Conservation (phyloP, 2,113 vertebrate species). For the Pipra filicauda region DNA sequence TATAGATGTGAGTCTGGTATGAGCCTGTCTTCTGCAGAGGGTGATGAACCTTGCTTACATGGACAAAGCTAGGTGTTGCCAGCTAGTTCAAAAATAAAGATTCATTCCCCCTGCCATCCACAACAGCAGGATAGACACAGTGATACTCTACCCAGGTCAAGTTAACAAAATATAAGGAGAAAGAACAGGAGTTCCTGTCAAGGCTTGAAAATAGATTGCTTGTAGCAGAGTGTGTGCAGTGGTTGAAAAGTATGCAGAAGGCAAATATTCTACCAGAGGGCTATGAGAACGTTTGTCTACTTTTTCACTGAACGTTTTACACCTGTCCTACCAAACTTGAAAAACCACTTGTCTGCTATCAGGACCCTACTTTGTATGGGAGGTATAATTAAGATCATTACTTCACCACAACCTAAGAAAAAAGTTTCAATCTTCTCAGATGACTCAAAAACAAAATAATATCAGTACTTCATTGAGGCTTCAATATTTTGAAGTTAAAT, state of each 20-base stretch:
- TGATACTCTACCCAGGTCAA: background rate
- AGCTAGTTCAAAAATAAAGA: background rate
- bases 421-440: too few relatives aligned
- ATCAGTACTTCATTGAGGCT: background rate
- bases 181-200: background rate
- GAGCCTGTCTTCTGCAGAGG: background rate
- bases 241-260: background rate
- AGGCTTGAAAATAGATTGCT: background rate
- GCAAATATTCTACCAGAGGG: background rate
- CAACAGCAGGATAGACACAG: background rate
- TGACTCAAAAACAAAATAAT: too few relatives aligned
- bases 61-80: background rate
- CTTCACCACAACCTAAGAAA: too few relatives aligned
- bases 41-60: background rate
- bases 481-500: background rate
- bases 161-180: background rate
- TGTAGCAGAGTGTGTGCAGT: background rate
- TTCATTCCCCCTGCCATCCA: background rate
- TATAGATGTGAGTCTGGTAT: background rate
- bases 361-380: background rate
- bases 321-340: background rate
- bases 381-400: background rate
- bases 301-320: background rate
- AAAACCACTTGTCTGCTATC: background rate
- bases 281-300: background rate